Base-by-base conservation (phyloP, 1,140 invertebrate species). In the Phthorimaea operculella region DNA sequence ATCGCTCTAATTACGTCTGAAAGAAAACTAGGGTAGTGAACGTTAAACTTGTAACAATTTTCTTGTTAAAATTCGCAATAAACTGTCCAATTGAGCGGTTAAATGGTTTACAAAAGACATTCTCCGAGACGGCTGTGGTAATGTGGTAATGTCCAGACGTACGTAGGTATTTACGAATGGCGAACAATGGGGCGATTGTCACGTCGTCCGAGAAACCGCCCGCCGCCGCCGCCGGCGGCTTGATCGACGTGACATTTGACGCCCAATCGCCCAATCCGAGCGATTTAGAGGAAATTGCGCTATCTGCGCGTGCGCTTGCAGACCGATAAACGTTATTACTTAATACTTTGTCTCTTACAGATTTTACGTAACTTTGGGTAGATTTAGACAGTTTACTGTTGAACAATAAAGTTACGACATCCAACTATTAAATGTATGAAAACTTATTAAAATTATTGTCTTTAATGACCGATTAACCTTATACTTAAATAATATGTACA, bases 151-250 rank as follows among this genome's bases (percentile, higher is more conserved):
- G n/a, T 3, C 44, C 44, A 47, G 44, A 47, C 44, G 16, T 15
- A 17, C 44, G 44, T 15, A 17, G 11, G 44, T 47, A 47, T 47
- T 47, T 47, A 47, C 44, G 44, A 47, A 8, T 57, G 45, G 39
- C 10, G 36, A 63, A 73, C 72, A 76, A 80, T 75, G 51, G 63
- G 50, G 34, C 62, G 57, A 74, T 77, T 77, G 75, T 76, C 70
- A 74, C 60, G 64, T 74, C 62, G 63, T 51, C 58, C 66, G 64
- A 73, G 76, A 66, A 28, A 28, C 21, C 21, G 6, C 21, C 21
- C n/a, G n/a, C n/a, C n/a, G n/a, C n/a, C n/a, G n/a, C n/a, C n/a
- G n/a, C 58, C 49, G 55, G 54, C 44, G 53, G 36, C 52, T 50
- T 47, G 55, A 63, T 60, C 57, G 52, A 52, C 57, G 59, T 28